Evolutionary conservation across 2,888 invertebrate species (phyloP).

Genomic region (Protonemura montana): DNA sequence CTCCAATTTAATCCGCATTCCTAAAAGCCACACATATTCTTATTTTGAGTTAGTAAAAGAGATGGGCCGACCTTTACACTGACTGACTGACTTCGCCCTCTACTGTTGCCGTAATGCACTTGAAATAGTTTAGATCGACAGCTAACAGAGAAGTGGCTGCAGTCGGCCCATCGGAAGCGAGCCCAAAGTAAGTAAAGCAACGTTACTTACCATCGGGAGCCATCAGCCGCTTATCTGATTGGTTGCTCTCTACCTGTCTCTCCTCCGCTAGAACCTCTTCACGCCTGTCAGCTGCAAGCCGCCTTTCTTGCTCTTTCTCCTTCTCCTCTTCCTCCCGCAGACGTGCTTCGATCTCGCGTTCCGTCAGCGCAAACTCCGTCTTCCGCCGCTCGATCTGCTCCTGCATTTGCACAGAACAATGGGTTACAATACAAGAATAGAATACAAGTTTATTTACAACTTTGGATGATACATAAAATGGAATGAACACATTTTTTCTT

Average conservation of each 20-base stretch:
- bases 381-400: slow-evolving; percentile 70
- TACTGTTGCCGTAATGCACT: too few species aligned
- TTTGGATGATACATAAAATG: too few species aligned
- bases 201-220: slow-evolving; percentile 49
- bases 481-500: too few species aligned
- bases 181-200: neutral
- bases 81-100: neutral
- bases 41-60: slow-evolving; percentile 53
- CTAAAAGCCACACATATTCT: neutral
- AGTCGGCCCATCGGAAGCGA: slow-evolving; percentile 38
- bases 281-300: slow-evolving; percentile 56
- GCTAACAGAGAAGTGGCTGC: slow-evolving; percentile 52
- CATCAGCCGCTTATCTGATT: slow-evolving; percentile 56
- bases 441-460: too few species aligned
- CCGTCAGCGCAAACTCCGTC: slow-evolving; percentile 75
- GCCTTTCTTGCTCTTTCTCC: slow-evolving; percentile 56
- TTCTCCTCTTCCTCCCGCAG: slow-evolving; percentile 63
- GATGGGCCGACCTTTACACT: slow-evolving; percentile 55
- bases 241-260: slow-evolving; percentile 59
- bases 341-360: slow-evolving; percentile 77
- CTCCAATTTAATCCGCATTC: slow-evolving; percentile 53
- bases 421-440: too few species aligned
- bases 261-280: slow-evolving; percentile 54
- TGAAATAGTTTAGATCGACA: too few species aligned
- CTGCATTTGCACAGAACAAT: too few species aligned